Evolutionary conservation across 2,888 invertebrate species (phyloP).

Genomic region (Octodonta nipae): DNA sequence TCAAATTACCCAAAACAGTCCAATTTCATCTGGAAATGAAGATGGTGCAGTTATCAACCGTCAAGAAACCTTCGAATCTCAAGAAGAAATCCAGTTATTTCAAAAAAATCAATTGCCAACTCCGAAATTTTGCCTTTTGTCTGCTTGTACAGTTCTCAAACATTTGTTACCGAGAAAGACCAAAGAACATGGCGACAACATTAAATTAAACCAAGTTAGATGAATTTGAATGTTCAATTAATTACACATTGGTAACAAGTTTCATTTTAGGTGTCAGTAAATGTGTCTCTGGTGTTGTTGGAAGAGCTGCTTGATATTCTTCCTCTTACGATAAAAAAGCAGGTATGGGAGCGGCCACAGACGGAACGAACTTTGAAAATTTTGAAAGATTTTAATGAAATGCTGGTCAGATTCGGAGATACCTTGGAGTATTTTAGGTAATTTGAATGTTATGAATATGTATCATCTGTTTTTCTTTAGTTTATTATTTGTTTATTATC

Average conservation of each 20-base stretch:
- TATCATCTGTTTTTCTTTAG: too few species aligned
- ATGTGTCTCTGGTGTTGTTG: conserved; percentile 36
- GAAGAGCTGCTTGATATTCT: conserved; percentile 41
- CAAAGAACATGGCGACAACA: conserved; percentile 18
- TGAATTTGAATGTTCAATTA: conserved; percentile 1
- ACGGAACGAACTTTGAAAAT: conserved; percentile 38
- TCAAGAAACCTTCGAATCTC: too few species aligned
- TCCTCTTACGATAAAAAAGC: conserved; percentile 39
- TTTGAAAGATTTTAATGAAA: conserved; percentile 41
- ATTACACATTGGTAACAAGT: neutral
- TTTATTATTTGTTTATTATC: too few species aligned
- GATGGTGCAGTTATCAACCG: too few species aligned
- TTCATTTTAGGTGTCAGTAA: conserved; percentile 39
- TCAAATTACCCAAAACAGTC: too few species aligned
- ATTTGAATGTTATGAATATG: conserved; percentile 3
- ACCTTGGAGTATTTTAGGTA: conserved; percentile 42
- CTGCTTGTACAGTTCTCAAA: conserved; percentile 29
- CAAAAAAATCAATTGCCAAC: conserved; percentile 37
- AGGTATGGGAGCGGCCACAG: conserved; percentile 42
- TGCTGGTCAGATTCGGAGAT: conserved; percentile 46
- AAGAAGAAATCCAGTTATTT: conserved; percentile 14
- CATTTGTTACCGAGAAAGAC: conserved; percentile 25
- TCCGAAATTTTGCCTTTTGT: conserved; percentile 36
- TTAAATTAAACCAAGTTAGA: conserved; percentile 18
- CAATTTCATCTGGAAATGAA: too few species aligned